Percentiles rank a stretch among this genome's conserved stretches.
Evolutionary conservation across 2,797 vertebrate species (phyloP).

Genomic region (Esox masquinongy): DNA sequence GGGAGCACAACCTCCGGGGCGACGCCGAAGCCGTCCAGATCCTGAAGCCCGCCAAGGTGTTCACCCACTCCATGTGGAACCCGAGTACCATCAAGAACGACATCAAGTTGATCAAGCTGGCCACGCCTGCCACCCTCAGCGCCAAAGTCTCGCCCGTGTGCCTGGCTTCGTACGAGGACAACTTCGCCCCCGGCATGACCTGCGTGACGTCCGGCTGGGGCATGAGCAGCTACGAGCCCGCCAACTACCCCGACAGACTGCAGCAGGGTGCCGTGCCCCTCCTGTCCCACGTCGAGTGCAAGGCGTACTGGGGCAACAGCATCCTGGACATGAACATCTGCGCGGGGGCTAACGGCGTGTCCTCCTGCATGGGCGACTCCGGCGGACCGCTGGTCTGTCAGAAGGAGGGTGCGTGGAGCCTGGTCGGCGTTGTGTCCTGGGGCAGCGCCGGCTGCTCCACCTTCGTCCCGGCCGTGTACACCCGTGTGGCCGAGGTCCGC

Average conservation of each 20-base stretch:
- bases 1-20: conserved; percentile 75
- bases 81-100: conserved; percentile 73
- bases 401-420: neutral
- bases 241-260: conserved; percentile 69
- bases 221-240: conserved; percentile 59
- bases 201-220: conserved; percentile 63
- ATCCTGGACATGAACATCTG: conserved; percentile 80
- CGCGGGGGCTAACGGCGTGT: conserved; percentile 75
- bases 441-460: conserved; percentile 74
- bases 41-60: conserved; percentile 75
- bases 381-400: neutral
- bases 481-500: conserved; percentile 72
- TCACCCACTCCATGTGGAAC: conserved; percentile 79
- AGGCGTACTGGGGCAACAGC: conserved; percentile 74
- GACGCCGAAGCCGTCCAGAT: conserved; percentile 64
- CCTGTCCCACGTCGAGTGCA: conserved; percentile 76
- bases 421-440: conserved; percentile 83
- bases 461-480: conserved; percentile 65
- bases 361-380: conserved; percentile 73
- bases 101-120: conserved; percentile 81
- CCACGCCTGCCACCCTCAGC: conserved; percentile 56
- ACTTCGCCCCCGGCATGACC: conserved; percentile 39
- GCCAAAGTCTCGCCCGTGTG: conserved; percentile 67
- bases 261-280: conserved; percentile 82
- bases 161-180: conserved; percentile 37